Base-by-base conservation (phyloP, 2,888 invertebrate genomes). In the Eulithis testata region DNA sequence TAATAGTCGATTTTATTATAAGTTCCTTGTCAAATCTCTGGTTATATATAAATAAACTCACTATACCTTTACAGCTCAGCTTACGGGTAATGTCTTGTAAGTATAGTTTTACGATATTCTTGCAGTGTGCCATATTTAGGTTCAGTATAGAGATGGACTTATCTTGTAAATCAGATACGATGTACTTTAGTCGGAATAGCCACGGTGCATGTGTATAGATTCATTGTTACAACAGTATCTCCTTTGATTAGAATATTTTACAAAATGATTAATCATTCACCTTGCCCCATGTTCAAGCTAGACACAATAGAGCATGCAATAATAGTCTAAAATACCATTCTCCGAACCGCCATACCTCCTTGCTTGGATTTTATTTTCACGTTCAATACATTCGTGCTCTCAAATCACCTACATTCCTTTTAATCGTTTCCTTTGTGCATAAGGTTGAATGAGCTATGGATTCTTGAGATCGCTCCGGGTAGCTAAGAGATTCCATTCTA, bases 291-390 rank as follows among this genome's bases (percentile, higher is more conserved):
- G 63, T 57, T 67, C 60, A 60, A 67, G 67, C 63, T 63, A 63
- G 63, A 61, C 66, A 66, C 66, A 67, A 54, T 61, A 63, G 56
- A 67, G 54, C 67, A 67, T 67, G 67, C 67, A 67, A 67, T 63
- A 63, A 40, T 63, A 52, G 36, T 49, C 36, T 12, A 45, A 60
- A 53, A 52, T 53, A 51, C 43, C 53, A 60, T 21, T 60, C 51
- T 59, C 63, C 58, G 60, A 57, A 50, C 52, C 53, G 49, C 50
- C 63, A 67, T 67, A 67, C 67, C 67, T 67, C 60, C 49, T 56
- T 60, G 55, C 54, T 57, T 49, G 51, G 55, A 54, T 43, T 53
- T 49, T 49, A 49, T 45, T 44, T 58, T 54, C 58, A 54, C 36
- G 43, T 37, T 37, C 49, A 27, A 53, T 45, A 47, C 27, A 45